Percentiles rank a stretch among this genome's conserved stretches.
Conservation (phyloP, 2,888 invertebrate genomes). For the Gisinianus flammeolus region DNA sequence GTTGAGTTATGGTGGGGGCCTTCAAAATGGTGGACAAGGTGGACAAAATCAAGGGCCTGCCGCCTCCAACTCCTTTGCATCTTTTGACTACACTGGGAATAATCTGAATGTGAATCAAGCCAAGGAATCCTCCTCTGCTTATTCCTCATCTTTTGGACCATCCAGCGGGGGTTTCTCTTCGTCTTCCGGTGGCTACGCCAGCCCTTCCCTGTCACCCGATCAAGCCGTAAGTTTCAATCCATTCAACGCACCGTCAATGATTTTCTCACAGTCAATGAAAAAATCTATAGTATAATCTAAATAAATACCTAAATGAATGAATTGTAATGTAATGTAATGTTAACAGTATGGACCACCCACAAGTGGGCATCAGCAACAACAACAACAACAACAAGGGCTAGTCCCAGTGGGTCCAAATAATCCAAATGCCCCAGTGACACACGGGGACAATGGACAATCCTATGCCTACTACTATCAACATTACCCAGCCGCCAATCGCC, state of each 20-base stretch:
- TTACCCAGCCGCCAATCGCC: conserved; percentile 40
- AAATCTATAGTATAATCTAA: no score
- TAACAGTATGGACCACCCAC: conserved; percentile 13
- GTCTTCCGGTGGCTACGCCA: background rate
- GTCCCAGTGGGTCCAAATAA: background rate
- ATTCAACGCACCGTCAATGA: no score
- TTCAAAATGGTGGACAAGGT: background rate
- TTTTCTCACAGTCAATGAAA: no score
- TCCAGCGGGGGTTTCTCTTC: background rate
- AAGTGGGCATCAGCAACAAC: background rate
- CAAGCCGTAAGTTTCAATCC: no score
- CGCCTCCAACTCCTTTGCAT: background rate
- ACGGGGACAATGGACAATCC: conserved; percentile 29
- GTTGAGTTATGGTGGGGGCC: background rate
- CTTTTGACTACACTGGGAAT: background rate
- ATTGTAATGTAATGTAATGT: background rate
- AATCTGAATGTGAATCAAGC: conserved; percentile 1
- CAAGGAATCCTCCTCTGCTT: background rate
- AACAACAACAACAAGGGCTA: background rate
- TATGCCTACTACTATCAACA: conserved; percentile 56
- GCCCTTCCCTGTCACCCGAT: no score
- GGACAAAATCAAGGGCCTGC: background rate
- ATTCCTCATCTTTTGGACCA: background rate
- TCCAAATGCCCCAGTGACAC: background rate
- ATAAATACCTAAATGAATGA: no score